Evolutionary conservation across 1,140 invertebrate species (phyloP).

Genomic region (Drosophila sproati): DNA sequence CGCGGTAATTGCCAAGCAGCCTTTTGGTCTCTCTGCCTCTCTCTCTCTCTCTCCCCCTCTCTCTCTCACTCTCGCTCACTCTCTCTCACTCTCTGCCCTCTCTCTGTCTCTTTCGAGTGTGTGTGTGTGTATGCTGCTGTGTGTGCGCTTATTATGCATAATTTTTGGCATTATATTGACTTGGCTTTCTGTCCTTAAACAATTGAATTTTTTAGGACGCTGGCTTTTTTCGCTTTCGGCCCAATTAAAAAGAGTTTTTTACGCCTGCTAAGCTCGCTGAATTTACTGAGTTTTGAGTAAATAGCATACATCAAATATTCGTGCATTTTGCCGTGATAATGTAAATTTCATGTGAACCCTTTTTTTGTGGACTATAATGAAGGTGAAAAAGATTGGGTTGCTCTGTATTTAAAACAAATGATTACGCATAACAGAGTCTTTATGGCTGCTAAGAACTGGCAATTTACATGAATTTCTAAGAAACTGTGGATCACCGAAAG

Average conservation of each 20-base stretch:
- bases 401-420: background rate
- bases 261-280: constrained; percentile 12
- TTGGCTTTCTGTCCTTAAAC: constrained; percentile 31
- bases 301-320: background rate
- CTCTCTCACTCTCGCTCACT: background rate
- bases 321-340: background rate
- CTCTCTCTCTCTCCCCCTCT: background rate
- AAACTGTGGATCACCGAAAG: background rate
- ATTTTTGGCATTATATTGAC: constrained; percentile 46
- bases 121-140: background rate
- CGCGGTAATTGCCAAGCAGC: constrained; percentile 66
- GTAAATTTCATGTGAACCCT: constrained; percentile 3
- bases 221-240: background rate
- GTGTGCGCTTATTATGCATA: constrained; percentile 42
- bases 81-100: background rate
- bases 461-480: constrained; percentile 4
- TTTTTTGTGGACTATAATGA: background rate
- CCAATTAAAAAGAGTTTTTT: constrained; percentile 37
- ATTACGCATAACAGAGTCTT: background rate
- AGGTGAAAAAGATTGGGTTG: constrained; percentile 1
- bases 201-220: constrained; percentile 7
- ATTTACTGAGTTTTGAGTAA: background rate
- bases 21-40: background rate
- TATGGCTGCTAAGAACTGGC: constrained; percentile 1
- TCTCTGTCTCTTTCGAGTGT: background rate